Base-by-base conservation (phyloP, 2,888 invertebrate genomes). In the Ornithoptera alexandrae region DNA sequence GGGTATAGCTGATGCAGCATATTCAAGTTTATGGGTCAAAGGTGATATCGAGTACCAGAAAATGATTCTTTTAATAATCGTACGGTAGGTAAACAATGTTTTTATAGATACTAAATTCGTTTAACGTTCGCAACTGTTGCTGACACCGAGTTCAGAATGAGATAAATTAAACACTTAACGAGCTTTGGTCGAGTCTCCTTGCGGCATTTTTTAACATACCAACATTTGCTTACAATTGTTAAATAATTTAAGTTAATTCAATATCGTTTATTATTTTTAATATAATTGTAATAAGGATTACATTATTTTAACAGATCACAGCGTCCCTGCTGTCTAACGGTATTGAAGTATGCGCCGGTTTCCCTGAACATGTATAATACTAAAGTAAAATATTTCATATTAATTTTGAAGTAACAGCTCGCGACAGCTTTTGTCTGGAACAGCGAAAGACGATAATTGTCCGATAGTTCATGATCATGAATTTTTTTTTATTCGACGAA, bases 41-140 rank as follows among this genome's bases (percentile, higher is more conserved):
- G 73, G 73, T 20, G 71, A 70, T 50, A 64, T 67, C 0, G 68
- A 65, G 0, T 76, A 76, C 69, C 73, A 73, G 66, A 76, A 72
- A 68, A 74, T 62, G n/a, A 74, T 76, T 46, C 67, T 65, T 20
- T 75, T 75, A n/a, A 74, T 76, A 17, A 76, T 76, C 57, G 59
- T 64, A 42, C 56, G 62, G 65, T 67, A 5, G 2, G 22, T 50
- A 22, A 59, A 57, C 17, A n/a, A 2, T 64, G 20, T 57, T 24
- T 30, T 39, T 18, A 56, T n/a, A 18, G 6, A 53, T 53, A 53
- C 18, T 53, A 2, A 53, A 53, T n/a, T n/a, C 7, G 15, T 53
- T 5, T 6, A n/a, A 53, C 53, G n/a, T 53, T 4, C 4, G 15
- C 46, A 46, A 46, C 46, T 46, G 15, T 15, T 15, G 46, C 46